These are phyloP conservation scores for Labeo calbasu DNA, from an alignment of 2,797 vertebrate species.

Conservation along the genomic window DNA sequence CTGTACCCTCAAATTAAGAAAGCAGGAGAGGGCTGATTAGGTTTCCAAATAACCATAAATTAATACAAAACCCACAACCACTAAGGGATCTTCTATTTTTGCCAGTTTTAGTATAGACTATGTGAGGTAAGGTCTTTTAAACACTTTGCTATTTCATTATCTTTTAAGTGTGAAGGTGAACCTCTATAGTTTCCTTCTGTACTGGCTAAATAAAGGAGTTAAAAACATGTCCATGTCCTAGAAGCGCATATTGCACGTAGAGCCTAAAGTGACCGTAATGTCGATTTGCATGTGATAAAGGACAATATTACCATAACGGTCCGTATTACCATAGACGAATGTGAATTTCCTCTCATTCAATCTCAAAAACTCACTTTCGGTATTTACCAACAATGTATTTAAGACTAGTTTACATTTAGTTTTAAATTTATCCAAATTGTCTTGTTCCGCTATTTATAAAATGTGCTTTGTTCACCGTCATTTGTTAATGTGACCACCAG, in stretches of 20 bases:
- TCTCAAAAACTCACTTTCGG: background rate
- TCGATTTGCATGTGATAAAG: constrained; percentile 1
- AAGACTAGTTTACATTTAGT: background rate
- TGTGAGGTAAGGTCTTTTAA: background rate
- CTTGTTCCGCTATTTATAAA: background rate
- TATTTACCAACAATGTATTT: background rate
- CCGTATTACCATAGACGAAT: background rate
- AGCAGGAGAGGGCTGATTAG: no score
- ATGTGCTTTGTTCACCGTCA: background rate
- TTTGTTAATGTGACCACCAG: constrained; percentile 26
- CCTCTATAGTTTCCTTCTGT: background rate
- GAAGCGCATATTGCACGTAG: background rate
- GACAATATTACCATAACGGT: background rate
- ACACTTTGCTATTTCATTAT: background rate
- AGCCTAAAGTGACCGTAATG: background rate
- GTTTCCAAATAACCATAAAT: background rate
- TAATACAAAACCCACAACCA: background rate
- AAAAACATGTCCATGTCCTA: background rate
- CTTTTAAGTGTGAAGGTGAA: background rate
- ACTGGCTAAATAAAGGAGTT: background rate
- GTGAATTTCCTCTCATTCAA: background rate
- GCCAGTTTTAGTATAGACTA: background rate
- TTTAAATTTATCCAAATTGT: background rate
- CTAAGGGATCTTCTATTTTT: background rate
- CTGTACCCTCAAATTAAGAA: no score